Evolutionary conservation across 2,797 vertebrate species (phyloP), one percentile per base, ranked within the genome.

Genomic region (Phalanger gymnotis): DNA sequence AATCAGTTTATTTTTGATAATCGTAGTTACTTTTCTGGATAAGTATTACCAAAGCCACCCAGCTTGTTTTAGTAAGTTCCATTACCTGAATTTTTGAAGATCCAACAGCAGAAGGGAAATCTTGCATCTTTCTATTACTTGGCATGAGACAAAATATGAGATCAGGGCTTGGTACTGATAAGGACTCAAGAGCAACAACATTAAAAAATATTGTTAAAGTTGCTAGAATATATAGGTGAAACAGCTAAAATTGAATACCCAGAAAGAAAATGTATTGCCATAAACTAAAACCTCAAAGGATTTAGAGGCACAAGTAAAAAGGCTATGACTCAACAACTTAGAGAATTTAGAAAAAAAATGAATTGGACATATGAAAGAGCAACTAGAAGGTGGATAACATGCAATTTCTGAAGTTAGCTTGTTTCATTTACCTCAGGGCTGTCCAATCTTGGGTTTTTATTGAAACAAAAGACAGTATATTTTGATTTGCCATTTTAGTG

Each of bases 81-180:
- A 89, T 95, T 97, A 91, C 51, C 93, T 95, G 90, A 12, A 52
- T 96, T 98, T 98, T 97, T 97, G 92, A 89, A 96, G 96, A 96
- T 91, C 97, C 92, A 95, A 97, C 96, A 97, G 89, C 96, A 97
- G 94, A 96, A 96, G 97, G 94, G 95, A 98, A 97, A 97, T 97
- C 96, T 92, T 61, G 10, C 91, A 96, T 98, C 96, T 96, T 98
- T 97, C 95, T 96, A 97, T 97, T 94, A 56, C 94, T 97, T 95
- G 73, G 90, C 97, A 96, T 98, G 96, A 96, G 97, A 97, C 93
- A 95, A 97, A 93, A n/a, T 30, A 2, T 31, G 54, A 53, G 92
- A 97, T 94, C 94, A 95, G 51, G 97, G 97, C 97, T 98, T 98
- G 97, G 96, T 95, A 91, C 93, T 93, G 96, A 97, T 98, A 97